These are phyloP conservation scores for Lepidurus arcticus DNA, from an alignment of 1,140 invertebrate species.

Conservation along the genomic window DNA sequence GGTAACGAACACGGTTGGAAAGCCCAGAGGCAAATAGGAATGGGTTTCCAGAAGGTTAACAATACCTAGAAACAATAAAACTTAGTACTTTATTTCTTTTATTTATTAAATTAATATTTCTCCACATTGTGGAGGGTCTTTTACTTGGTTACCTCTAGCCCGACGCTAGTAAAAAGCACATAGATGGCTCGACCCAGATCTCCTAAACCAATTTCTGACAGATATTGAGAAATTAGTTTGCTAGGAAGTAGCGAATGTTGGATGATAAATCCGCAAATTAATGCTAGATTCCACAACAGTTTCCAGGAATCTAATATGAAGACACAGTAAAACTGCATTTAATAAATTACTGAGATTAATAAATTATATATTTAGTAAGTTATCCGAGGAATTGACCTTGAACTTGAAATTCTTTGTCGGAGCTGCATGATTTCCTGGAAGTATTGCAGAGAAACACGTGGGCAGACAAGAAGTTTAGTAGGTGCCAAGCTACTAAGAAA, in stretches of 20 bases:
- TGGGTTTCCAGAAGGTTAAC: neutral
- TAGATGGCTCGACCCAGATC: neutral
- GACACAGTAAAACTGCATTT: neutral
- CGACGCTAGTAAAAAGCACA: neutral
- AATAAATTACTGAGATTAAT: neutral
- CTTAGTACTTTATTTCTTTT: neutral
- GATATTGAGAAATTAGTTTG: neutral
- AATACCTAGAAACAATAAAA: neutral
- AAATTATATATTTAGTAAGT: neutral
- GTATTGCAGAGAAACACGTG: neutral
- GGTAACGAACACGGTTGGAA: neutral
- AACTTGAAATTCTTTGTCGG: neutral
- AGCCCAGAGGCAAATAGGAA: neutral
- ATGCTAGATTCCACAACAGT: neutral
- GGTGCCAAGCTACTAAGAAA: neutral
- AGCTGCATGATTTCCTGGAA: neutral
- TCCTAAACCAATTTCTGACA: neutral
- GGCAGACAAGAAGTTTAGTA: neutral
- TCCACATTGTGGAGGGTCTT: neutral
- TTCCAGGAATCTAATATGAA: neutral
- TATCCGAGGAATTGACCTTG: neutral
- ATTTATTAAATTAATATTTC: neutral
- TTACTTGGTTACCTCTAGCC: neutral
- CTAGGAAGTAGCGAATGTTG: conserved; percentile 14
- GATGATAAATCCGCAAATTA: neutral